Evolutionary conservation across 1,140 invertebrate genomes (phyloP).

Genomic region (Ephestia elutella): DNA sequence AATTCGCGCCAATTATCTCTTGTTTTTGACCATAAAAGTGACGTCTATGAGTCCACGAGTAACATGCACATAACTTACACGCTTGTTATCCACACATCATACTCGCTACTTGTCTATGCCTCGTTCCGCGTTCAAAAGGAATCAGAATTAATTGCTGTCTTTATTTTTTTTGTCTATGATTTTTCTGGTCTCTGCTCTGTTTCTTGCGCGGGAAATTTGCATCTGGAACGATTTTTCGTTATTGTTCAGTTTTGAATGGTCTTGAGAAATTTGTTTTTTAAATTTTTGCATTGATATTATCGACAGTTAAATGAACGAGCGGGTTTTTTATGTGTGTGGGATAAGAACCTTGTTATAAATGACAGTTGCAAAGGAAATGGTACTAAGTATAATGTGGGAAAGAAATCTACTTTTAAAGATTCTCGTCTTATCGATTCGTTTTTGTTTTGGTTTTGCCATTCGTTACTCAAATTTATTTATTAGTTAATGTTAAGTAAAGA

Average conservation of each 20-base stretch:
- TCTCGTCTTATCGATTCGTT: too few species aligned
- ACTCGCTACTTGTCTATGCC: constrained; percentile 25
- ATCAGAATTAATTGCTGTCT: constrained; percentile 39
- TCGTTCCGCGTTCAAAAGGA: constrained; percentile 22
- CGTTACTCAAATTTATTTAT: too few species aligned
- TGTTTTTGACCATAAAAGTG: constrained; percentile 38
- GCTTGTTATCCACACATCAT: constrained; percentile 31
- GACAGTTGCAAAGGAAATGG: too few species aligned
- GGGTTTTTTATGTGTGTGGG: background rate
- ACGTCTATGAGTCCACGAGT: background rate
- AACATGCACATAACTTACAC: constrained; percentile 42
- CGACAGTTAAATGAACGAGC: background rate
- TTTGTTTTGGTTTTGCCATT: too few species aligned
- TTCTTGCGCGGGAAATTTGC: background rate
- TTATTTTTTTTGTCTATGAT: constrained; percentile 17
- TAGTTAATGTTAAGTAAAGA: too few species aligned
- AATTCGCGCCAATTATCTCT: constrained; percentile 47
- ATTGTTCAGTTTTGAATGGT: background rate
- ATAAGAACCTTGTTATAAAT: background rate
- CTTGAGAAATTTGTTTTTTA: background rate
- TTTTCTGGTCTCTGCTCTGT: constrained; percentile 8
- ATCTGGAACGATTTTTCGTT: constrained; percentile 8
- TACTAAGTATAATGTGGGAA: too few species aligned
- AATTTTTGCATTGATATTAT: background rate
- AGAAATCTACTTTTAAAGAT: too few species aligned